phyloP scores from a whole-genome alignment of 2,888 invertebrate genomes.

The Thalpophila matura region DNA sequence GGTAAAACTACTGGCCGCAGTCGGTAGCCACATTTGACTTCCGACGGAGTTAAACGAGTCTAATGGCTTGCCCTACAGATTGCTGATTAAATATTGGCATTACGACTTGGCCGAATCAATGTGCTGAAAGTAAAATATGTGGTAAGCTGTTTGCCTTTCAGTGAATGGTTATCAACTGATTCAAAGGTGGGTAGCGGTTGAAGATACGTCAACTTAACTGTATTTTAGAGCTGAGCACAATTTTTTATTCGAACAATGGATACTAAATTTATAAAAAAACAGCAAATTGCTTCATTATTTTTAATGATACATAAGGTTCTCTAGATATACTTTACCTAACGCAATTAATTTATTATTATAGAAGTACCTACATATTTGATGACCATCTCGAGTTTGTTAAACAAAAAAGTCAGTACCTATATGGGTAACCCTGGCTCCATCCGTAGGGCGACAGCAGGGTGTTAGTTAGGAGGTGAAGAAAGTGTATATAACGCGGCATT shows the following conservation, averaged over 20 bases:
- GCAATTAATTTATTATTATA: background rate
- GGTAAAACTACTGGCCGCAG: conserved; percentile 77
- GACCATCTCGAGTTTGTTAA: too few species aligned
- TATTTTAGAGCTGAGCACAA: background rate
- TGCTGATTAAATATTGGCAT: conserved; percentile 78
- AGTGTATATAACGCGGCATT: too few species aligned
- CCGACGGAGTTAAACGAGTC: conserved; percentile 69
- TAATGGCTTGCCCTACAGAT: conserved; percentile 74
- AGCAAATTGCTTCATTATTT: conserved; percentile 10
- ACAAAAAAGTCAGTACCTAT: too few species aligned
- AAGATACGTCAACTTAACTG: too few species aligned
- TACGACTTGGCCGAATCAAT: conserved; percentile 68
- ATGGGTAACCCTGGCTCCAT: too few species aligned
- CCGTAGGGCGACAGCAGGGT: too few species aligned
- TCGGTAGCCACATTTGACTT: conserved; percentile 64
- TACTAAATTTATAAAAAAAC: background rate
- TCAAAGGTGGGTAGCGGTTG: background rate
- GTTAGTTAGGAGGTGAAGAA: too few species aligned
- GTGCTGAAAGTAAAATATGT: conserved; percentile 43
- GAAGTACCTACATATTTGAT: too few species aligned
- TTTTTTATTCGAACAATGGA: conserved; percentile 1
- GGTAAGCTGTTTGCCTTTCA: conserved; percentile 43
- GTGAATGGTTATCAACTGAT: conserved; percentile 23
- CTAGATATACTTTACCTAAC: background rate
- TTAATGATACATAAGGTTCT: background rate